Percentiles rank a stretch among this genome's conserved stretches.
phyloP scores from a whole-genome alignment of 2,113 vertebrate genomes.

The Pelvicachromis taeniatus region DNA sequence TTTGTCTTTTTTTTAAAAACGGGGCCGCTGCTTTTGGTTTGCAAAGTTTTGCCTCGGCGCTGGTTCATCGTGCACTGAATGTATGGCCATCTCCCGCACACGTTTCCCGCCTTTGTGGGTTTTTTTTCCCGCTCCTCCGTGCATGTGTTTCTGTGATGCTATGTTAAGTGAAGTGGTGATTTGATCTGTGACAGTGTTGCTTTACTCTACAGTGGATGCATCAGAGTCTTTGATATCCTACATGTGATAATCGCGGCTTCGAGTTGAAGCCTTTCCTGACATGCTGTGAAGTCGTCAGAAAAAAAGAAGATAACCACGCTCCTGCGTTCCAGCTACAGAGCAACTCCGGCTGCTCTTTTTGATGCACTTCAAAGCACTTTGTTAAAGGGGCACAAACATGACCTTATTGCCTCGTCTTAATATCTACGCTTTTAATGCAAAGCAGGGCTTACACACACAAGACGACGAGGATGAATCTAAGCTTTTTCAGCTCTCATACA shows the following conservation, averaged over 20 bases:
- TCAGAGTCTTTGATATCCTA: background rate
- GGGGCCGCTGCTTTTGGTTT: background rate
- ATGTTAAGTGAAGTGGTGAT: background rate
- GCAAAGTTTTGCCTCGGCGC: background rate
- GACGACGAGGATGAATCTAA: constrained; percentile 13
- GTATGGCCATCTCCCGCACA: background rate
- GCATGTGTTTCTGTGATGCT: background rate
- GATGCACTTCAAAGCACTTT: background rate
- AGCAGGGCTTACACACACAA: background rate
- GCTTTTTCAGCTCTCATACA: constrained; percentile 11
- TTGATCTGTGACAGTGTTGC: background rate
- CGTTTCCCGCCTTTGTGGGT: background rate
- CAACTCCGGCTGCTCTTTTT: background rate
- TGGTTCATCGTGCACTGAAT: background rate
- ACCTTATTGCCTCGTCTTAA: background rate
- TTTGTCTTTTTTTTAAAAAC: background rate
- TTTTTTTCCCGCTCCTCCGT: background rate
- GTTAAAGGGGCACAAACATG: background rate
- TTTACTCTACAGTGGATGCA: background rate
- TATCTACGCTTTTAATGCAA: background rate
- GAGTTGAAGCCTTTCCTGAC: background rate
- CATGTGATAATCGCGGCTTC: background rate
- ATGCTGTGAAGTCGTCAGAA: background rate
- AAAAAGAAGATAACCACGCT: background rate
- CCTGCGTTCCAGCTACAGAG: background rate